Conservation (phyloP, 2,888 invertebrate genomes). For the Margaritifera margaritifera region DNA sequence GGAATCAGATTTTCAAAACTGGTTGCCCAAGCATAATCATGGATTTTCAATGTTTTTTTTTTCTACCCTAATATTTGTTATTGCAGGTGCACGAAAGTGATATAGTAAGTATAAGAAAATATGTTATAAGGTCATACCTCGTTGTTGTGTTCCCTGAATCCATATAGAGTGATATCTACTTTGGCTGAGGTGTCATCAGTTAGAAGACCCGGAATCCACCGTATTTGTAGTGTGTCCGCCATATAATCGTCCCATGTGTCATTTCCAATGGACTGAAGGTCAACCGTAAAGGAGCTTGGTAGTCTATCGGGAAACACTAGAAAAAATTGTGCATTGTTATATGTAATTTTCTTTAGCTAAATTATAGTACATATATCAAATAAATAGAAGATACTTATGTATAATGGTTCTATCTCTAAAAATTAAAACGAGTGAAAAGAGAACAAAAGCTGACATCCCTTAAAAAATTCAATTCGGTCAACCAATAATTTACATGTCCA, state of each 20-base stretch:
- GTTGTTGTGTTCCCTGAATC: constrained; percentile 53
- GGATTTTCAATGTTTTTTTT: too few species aligned
- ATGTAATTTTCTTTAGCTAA: constrained; percentile 3
- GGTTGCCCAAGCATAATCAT: too few species aligned
- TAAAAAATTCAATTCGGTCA: too few species aligned
- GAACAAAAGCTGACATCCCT: too few species aligned
- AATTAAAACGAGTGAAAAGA: too few species aligned
- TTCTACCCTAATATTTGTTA: too few species aligned
- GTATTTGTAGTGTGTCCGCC: constrained; percentile 33
- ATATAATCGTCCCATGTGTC: constrained; percentile 24
- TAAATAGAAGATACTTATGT: too few species aligned
- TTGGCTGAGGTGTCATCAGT: constrained; percentile 26
- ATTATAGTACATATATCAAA: not conserved
- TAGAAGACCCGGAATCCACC: constrained; percentile 41
- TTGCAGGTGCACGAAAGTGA: too few species aligned
- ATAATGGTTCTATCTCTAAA: too few species aligned
- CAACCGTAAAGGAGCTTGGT: constrained; percentile 10
- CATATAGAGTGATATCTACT: constrained; percentile 57
- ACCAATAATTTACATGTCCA: too few species aligned
- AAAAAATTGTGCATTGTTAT: constrained; percentile 1
- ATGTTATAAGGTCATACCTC: constrained; percentile 17
- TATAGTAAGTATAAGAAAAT: too few species aligned
- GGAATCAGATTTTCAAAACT: too few species aligned
- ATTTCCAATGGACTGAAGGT: constrained; percentile 9
- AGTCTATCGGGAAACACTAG: constrained; percentile 42